Percentiles rank a stretch among this genome's conserved stretches.
These are phyloP conservation scores for Ooceraea biroi DNA, from an alignment of 1,140 invertebrate species.

Conservation along the genomic window DNA sequence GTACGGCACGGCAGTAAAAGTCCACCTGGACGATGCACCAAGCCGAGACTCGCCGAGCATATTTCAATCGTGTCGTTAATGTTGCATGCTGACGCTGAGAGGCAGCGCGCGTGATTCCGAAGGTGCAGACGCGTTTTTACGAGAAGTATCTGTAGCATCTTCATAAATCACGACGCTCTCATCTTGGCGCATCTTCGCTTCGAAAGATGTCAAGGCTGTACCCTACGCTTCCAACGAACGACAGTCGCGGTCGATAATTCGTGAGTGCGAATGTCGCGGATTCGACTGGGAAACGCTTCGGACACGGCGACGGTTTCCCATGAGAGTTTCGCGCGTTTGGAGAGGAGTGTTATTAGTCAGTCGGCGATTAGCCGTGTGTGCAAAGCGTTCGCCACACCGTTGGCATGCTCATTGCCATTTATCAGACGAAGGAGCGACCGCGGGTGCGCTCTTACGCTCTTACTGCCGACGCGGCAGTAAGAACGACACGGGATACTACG, in stretches of 20 bases:
- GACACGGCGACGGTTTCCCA: slow-evolving; percentile 63
- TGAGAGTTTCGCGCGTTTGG: slow-evolving; percentile 50
- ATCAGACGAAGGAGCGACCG: slow-evolving; percentile 71
- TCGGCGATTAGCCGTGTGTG: slow-evolving; percentile 65
- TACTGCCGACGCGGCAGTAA: too few species aligned
- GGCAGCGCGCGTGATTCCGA: background rate
- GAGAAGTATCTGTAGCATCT: background rate
- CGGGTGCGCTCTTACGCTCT: slow-evolving; percentile 63
- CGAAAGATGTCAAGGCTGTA: background rate
- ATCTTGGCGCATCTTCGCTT: background rate
- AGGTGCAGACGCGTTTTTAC: background rate
- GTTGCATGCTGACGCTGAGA: background rate
- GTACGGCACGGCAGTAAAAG: slow-evolving; percentile 36
- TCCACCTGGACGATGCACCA: slow-evolving; percentile 1
- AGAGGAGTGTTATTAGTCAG: slow-evolving; percentile 70
- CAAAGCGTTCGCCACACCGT: slow-evolving; percentile 67
- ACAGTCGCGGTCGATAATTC: background rate
- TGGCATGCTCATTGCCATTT: slow-evolving; percentile 71
- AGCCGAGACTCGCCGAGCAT: slow-evolving; percentile 26
- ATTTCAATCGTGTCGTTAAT: slow-evolving; percentile 45
- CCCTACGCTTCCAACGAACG: too few species aligned
- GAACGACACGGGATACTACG: slow-evolving; percentile 38
- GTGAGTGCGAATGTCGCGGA: background rate
- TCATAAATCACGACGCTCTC: background rate
- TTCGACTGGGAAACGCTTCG: slow-evolving; percentile 41